These are phyloP conservation scores for Wasmannia auropunctata DNA, from an alignment of 1,140 invertebrate species.

Conservation along the genomic window DNA sequence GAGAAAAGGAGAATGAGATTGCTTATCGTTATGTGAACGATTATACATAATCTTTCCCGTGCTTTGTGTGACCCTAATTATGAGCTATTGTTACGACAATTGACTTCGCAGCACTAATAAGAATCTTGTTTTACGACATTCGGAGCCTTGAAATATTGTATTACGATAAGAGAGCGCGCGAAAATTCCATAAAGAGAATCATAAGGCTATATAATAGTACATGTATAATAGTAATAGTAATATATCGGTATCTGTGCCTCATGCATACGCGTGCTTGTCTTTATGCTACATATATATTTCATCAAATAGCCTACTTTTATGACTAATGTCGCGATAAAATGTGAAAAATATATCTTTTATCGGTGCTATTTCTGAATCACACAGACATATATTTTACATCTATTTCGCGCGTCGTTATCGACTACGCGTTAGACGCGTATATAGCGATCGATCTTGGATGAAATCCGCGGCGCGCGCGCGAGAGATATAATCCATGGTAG, in stretches of 20 bases:
- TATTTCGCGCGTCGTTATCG: slow-evolving; percentile 30
- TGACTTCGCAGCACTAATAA: not conserved
- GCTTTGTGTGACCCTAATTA: slow-evolving; percentile 22
- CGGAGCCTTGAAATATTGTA: not conserved
- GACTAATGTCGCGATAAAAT: not conserved
- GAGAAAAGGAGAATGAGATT: slow-evolving; percentile 5
- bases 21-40: slow-evolving; percentile 36
- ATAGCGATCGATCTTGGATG: slow-evolving; percentile 23
- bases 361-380: not conserved
- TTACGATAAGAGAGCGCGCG: not conserved
- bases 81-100: slow-evolving; percentile 22
- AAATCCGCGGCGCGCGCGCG: slow-evolving; percentile 19
- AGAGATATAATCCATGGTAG: slow-evolving; percentile 6
- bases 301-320: not conserved
- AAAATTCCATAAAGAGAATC: not conserved
- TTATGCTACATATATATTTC: not conserved
- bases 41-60: slow-evolving; percentile 26
- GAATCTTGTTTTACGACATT: not conserved
- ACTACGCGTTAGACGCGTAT: slow-evolving; percentile 30
- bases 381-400: not conserved
- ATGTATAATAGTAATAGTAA: no score
- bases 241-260: not conserved
- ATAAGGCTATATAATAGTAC: not conserved
- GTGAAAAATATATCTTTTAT: not conserved
- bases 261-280: not conserved